Conservation (phyloP, 2,888 invertebrate genomes). For the Cabera pusaria region DNA sequence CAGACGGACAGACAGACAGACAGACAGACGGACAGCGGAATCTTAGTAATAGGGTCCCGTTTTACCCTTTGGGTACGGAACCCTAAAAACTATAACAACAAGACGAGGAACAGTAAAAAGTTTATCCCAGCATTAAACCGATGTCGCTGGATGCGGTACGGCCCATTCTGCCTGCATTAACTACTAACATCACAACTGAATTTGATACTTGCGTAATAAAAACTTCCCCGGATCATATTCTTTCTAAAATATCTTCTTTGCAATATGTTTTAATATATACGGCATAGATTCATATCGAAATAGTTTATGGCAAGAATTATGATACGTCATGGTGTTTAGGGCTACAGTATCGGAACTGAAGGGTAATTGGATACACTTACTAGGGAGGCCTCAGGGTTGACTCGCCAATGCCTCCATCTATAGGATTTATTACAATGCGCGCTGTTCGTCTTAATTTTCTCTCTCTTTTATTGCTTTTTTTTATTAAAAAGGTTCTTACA, state of each 20-base stretch:
- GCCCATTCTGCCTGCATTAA: too few relatives aligned
- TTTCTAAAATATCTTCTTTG: conserved; percentile 13
- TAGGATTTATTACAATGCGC: conserved; percentile 16
- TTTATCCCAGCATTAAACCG: conserved; percentile 5
- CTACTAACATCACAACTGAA: conserved; percentile 5
- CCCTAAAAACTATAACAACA: background rate
- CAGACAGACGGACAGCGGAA: too few relatives aligned
- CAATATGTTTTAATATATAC: conserved; percentile 18
- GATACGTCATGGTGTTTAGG: conserved; percentile 46
- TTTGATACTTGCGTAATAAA: conserved; percentile 11
- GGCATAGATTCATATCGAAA: conserved; percentile 39
- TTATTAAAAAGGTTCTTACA: too few relatives aligned
- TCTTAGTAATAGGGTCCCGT: too few relatives aligned
- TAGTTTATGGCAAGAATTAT: conserved; percentile 47
- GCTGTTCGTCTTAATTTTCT: conserved; percentile 2
- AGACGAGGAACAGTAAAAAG: background rate
- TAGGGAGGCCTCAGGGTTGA: conserved; percentile 63
- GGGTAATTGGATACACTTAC: conserved; percentile 77
- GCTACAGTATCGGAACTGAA: conserved; percentile 56
- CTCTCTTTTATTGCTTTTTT: conserved; percentile 12
- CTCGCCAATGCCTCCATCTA: conserved; percentile 2
- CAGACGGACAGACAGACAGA: too few relatives aligned
- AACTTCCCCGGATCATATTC: conserved; percentile 7
- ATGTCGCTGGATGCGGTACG: conserved; percentile 1
- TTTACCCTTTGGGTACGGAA: too few relatives aligned